Base-by-base conservation (phyloP, 2,888 invertebrate genomes). In the Phyllotreta cruciferae region DNA sequence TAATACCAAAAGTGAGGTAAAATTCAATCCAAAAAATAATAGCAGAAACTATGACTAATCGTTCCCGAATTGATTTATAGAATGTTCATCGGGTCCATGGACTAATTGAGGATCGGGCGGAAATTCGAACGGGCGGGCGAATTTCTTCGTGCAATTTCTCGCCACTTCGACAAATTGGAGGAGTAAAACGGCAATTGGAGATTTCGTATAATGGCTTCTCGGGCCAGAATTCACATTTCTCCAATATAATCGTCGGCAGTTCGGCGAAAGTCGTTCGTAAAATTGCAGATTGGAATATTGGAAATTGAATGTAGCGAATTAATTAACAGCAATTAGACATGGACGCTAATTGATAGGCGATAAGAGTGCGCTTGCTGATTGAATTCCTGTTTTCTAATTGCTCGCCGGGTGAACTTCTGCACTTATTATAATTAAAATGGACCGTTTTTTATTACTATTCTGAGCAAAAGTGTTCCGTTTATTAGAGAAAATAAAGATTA, bases 131-230 rank as follows among this genome's bases (percentile, higher is more conserved):
- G 34, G 38, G 38, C 52, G 44, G 52, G 52, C 35, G 58, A 52
- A 52, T 52, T 42, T 60, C 58, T 24, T 60, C 41, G 50, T 41
- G 11, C 36, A 44, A 60, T 42, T 37, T 60, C 58, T 52, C 42
- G 44, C 44, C 58, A 60, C 58, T 60, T 52, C 52, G 58, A 52
- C 58, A 60, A 60, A 60, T 60, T 60, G 58, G 52, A 24, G 52
- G 44, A 60, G 58, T 52, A 52, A 60, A 60, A 60, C 41, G 58
- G 58, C 58, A 60, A 60, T 60, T 60, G 58, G 58, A 60, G 58
- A 44, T 60, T 60, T 37, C 37, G 44, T 60, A 60, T 60, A 60
- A 60, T 60, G 58, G 52, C 52, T 44, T 60, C 52, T 60, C 42
- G 58, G 41, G 42, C 58, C 50, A 52, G 34, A 52, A 42, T 52